Evolutionary conservation across 2,888 invertebrate genomes (phyloP).

Genomic region (Tethea ocularis): DNA sequence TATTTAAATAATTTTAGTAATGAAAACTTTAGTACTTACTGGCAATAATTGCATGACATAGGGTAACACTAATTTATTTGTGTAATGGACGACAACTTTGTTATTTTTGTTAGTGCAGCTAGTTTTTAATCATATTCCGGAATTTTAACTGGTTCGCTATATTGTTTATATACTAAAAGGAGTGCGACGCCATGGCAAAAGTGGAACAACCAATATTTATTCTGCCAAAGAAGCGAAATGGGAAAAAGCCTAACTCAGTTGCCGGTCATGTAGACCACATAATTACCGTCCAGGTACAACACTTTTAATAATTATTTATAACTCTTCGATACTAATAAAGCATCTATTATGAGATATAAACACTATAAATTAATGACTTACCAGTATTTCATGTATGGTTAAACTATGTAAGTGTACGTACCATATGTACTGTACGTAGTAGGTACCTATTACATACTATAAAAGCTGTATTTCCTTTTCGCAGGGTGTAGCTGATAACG

Average conservation of each 20-base stretch:
- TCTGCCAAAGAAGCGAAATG: slow-evolving; percentile 84
- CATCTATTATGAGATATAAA: neutral
- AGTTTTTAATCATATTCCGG: slow-evolving; percentile 10
- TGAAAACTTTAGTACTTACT: no score
- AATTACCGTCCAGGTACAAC: slow-evolving; percentile 83
- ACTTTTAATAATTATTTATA: slow-evolving; percentile 10
- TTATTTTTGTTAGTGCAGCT: slow-evolving; percentile 28
- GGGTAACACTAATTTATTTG: no score
- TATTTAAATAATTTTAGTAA: no score
- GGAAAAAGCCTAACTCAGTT: slow-evolving; percentile 77
- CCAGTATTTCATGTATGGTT: neutral
- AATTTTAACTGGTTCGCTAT: neutral
- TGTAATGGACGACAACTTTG: slow-evolving; percentile 24
- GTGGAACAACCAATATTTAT: slow-evolving; percentile 83
- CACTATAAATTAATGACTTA: neutral
- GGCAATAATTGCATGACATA: neutral
- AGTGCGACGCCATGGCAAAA: slow-evolving; percentile 56
- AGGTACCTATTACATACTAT: no score
- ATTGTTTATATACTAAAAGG: slow-evolving; percentile 5
- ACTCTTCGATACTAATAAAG: neutral
- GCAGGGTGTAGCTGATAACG: slow-evolving; percentile 73
- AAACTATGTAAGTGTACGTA: no score
- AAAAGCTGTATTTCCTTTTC: slow-evolving; percentile 24
- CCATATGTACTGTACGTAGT: no score
- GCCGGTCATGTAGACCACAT: slow-evolving; percentile 86